Evolutionary conservation across 2,888 invertebrate genomes (phyloP), one percentile per base, ranked within the genome.

Genomic region (Phyllotreta cruciferae): DNA sequence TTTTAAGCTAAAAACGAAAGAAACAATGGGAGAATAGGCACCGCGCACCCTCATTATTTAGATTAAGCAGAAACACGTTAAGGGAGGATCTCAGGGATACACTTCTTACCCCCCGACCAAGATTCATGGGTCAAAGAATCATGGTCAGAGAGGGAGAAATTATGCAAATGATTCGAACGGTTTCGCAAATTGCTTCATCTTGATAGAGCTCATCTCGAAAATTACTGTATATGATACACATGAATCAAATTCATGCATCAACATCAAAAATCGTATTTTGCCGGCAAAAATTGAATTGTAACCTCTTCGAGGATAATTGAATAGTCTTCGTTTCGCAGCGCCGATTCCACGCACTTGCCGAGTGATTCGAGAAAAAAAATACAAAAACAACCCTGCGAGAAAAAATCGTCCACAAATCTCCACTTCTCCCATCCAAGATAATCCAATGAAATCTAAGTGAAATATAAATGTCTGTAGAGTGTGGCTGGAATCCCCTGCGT

Each of bases 401-500:
- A 62, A 67, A 70, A 68, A 73, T 70, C 72, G 67, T 69, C 73
- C 73, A 74, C 75, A 75, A 75, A 75, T 75, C 74, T 75, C 73
- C 73, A 71, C 71, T 71, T 72, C 69, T 69, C 71, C 71, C 72
- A 70, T 73, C 70, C 68, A 69, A 71, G 74, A 72, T 75, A 75
- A 75, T 74, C 74, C 73, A 74, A 75, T 74, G 73, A 74, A 74
- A 75, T 74, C 73, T 75, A 74, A 75, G 73, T 75, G 73, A 74
- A 75, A 75, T 74, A 75, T 74, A 75, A 75, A 74, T 75, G 73
- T 73, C 73, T 73, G 71, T 71, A 65, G 71, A 72, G 73, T 72
- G 72, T 74, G 72, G 70, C 66, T 65, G 47, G 52, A 57, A 56
- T 56, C 62, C 56, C 52, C 39, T 44, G 58, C 44, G 56, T 54